Conservation (phyloP, 2,113 vertebrate genomes). For the Marmota flaviventris region DNA sequence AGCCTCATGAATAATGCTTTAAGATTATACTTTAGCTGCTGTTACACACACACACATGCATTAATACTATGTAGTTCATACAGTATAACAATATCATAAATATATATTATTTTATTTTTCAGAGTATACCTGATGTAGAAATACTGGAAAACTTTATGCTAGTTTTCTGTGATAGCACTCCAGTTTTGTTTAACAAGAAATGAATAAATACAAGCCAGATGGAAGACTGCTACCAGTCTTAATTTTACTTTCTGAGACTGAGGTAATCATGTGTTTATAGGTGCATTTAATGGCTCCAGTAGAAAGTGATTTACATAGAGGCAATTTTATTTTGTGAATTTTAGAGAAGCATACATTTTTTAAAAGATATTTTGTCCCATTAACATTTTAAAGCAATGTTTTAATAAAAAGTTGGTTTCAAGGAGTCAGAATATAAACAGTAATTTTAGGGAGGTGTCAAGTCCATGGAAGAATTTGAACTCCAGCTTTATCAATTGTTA, state of each 20-base stretch:
- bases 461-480: too few species aligned
- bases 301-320: too few species aligned
- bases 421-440: not conserved
- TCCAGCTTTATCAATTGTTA: too few species aligned
- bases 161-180: too few species aligned
- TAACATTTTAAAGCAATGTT: not conserved
- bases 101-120: not conserved
- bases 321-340: too few species aligned
- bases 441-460: not conserved
- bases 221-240: too few species aligned
- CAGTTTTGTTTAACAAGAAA: too few species aligned
- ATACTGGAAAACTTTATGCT: not conserved
- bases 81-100: not conserved
- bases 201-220: too few species aligned
- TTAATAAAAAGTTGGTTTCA: not conserved
- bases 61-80: not conserved
- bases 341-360: not conserved
- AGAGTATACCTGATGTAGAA: not conserved
- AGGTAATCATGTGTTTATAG: too few species aligned
- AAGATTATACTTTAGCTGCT: not conserved
- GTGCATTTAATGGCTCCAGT: too few species aligned
- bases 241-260: too few species aligned
- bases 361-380: not conserved
- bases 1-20: not conserved
- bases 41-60: not conserved